Evolutionary conservation across 1,140 invertebrate genomes (phyloP).

Genomic region (Orchestia grillus): DNA sequence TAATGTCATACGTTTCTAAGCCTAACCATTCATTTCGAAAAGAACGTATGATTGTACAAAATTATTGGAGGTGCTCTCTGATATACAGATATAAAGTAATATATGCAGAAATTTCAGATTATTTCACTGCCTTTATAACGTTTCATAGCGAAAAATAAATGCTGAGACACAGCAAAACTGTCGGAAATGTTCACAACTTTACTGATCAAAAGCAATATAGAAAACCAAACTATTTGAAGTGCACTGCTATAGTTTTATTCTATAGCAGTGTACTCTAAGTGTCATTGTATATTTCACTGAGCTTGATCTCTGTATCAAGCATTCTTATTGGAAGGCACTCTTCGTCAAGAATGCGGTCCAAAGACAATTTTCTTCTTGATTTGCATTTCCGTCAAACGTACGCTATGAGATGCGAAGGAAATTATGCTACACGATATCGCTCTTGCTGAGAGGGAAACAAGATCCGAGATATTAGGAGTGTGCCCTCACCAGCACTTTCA

Average conservation of each 20-base stretch:
- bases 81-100: no score
- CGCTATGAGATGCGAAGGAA: neutral
- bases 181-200: neutral
- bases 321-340: neutral
- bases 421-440: slow-evolving; percentile 4
- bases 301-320: neutral
- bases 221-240: neutral
- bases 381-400: slow-evolving; percentile 49
- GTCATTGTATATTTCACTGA: neutral
- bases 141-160: no score
- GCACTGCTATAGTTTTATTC: neutral
- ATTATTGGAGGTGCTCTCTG: no score
- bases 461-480: neutral
- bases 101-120: neutral
- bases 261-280: no score
- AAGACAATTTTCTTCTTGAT: slow-evolving; percentile 14
- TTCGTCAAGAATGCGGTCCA: neutral
- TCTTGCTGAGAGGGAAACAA: slow-evolving; percentile 7
- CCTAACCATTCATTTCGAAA: no score
- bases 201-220: neutral
- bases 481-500: neutral
- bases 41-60: no score
- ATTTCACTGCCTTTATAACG: neutral
- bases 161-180: neutral
- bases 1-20: neutral